These are phyloP conservation scores for Scytalopus superciliaris DNA, from an alignment of 2,113 vertebrate genomes.

Conservation along the genomic window DNA sequence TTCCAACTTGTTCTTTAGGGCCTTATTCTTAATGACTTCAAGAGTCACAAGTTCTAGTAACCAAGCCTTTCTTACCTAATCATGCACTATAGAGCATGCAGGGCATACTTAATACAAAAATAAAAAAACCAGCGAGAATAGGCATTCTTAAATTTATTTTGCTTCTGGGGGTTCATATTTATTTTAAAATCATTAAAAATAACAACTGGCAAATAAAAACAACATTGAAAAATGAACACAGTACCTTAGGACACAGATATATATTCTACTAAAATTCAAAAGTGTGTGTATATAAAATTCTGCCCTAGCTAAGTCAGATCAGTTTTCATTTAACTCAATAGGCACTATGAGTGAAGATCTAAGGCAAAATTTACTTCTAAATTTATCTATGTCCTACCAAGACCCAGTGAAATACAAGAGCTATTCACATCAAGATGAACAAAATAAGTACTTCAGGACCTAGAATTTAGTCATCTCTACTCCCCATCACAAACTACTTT, in stretches of 20 bases:
- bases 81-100: background rate
- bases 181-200: background rate
- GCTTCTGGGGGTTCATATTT: background rate
- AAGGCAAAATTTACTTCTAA: conserved; percentile 11
- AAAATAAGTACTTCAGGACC: background rate
- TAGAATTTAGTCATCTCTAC: background rate
- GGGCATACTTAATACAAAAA: background rate
- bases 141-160: background rate
- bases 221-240: background rate
- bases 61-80: background rate
- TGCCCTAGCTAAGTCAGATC: background rate
- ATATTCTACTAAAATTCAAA: background rate
- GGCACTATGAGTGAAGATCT: background rate
- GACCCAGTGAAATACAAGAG: background rate
- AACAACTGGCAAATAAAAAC: background rate
- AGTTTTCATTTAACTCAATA: conserved; percentile 21
- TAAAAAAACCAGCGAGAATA: background rate
- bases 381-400: background rate
- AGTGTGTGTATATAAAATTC: background rate
- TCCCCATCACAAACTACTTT: background rate
- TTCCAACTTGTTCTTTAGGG: background rate
- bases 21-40: background rate
- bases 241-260: background rate
- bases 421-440: background rate
- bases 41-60: background rate